These are phyloP conservation scores for Melitaea cinxia DNA, from an alignment of 1,140 invertebrate species.

Conservation along the genomic window DNA sequence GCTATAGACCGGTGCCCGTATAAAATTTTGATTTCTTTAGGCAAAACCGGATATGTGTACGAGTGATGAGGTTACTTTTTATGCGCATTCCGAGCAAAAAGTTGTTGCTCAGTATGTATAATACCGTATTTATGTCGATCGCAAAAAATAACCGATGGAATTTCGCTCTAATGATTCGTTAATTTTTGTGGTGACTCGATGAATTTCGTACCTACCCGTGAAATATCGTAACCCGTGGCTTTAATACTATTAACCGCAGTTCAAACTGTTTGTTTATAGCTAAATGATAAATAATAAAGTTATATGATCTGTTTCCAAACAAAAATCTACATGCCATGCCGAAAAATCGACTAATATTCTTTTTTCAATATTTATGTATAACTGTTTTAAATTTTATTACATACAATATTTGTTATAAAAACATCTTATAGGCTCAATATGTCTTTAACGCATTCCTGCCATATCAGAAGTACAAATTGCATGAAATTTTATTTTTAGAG, in stretches of 20 bases:
- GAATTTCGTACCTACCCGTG: conserved; percentile 61
- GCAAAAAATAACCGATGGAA: conserved; percentile 68
- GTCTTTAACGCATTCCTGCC: too few species aligned
- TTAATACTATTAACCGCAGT: background rate
- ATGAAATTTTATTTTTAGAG: too few species aligned
- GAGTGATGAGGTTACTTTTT: conserved; percentile 67
- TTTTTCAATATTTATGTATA: background rate
- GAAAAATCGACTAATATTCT: background rate
- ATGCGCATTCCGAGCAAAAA: conserved; percentile 73
- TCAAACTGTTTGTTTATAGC: conserved; percentile 8
- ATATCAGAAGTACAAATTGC: too few species aligned
- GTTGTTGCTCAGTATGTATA: conserved; percentile 64
- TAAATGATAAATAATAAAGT: background rate
- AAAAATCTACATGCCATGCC: background rate
- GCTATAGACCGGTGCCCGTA: conserved; percentile 30
- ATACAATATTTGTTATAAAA: too few species aligned
- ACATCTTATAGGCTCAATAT: too few species aligned
- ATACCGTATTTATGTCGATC: conserved; percentile 62
- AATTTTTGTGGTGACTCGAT: conserved; percentile 65
- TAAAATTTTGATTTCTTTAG: conserved; percentile 50
- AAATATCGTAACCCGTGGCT: conserved; percentile 33
- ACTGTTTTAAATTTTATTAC: too few species aligned
- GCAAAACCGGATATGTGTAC: conserved; percentile 66
- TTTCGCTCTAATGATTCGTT: conserved; percentile 72
- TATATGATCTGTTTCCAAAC: background rate